Percentiles rank a stretch among this genome's conserved stretches.
These are phyloP conservation scores for Alsophila aescularia DNA, from an alignment of 2,888 invertebrate species.

Conservation along the genomic window DNA sequence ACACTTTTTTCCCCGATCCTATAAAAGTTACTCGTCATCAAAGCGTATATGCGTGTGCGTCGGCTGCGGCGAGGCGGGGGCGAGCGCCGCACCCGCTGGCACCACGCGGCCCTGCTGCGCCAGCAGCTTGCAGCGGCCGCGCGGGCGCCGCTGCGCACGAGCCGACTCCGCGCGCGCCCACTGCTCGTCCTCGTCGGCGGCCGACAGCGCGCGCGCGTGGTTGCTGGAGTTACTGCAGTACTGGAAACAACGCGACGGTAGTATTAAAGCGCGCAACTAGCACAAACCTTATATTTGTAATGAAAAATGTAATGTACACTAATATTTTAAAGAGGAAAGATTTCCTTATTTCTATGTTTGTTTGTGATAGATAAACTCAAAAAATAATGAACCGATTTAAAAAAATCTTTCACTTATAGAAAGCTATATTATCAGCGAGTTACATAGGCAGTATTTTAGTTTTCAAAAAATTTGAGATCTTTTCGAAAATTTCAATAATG, in stretches of 20 bases:
- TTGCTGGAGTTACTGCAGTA: slow-evolving; percentile 57
- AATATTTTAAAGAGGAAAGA: no score
- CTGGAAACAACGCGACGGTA: slow-evolving; percentile 42
- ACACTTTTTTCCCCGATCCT: no score
- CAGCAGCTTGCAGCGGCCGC: slow-evolving; percentile 56
- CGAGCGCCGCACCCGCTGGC: slow-evolving; percentile 65
- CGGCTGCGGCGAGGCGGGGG: slow-evolving; percentile 85
- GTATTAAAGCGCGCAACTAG: background rate
- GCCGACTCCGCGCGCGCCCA: slow-evolving; percentile 89
- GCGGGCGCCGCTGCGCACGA: slow-evolving; percentile 73
- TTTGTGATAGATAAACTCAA: no score
- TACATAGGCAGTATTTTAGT: no score
- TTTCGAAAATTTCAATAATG: no score
- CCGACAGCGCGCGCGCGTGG: slow-evolving; percentile 72
- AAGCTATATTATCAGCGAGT: no score
- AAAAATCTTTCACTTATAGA: no score
- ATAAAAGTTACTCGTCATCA: slow-evolving; percentile 79
- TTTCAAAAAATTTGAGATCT: no score
- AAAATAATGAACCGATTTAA: no score
- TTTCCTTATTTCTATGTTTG: no score
- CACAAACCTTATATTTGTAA: no score
- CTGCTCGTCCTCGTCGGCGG: slow-evolving; percentile 89
- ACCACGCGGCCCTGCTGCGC: slow-evolving; percentile 40
- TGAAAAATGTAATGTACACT: no score
- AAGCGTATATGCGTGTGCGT: slow-evolving; percentile 89